phyloP scores from a whole-genome alignment of 2,888 invertebrate species.

The Cephus spinipes region DNA sequence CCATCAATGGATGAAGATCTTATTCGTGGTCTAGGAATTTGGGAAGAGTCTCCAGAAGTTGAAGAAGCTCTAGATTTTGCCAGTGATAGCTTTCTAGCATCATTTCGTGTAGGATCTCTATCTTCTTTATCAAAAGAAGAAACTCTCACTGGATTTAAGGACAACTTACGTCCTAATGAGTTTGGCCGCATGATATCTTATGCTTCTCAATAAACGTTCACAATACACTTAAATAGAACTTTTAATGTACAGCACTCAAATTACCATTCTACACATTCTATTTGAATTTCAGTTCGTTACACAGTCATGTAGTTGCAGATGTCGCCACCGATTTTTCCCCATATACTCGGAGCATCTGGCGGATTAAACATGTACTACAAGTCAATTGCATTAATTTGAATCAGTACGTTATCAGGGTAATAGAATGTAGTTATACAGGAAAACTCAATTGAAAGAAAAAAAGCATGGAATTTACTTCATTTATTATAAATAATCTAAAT shows the following conservation, averaged over 20 bases:
- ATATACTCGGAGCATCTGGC: background rate
- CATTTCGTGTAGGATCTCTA: slow-evolving; percentile 34
- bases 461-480: too few relatives aligned
- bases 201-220: background rate
- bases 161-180: slow-evolving; percentile 44
- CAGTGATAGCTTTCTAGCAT: slow-evolving; percentile 36
- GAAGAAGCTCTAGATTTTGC: slow-evolving; percentile 33
- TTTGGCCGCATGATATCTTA: slow-evolving; percentile 37
- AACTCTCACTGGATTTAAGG: slow-evolving; percentile 49
- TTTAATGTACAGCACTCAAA: background rate
- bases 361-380: background rate
- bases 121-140: slow-evolving; percentile 45
- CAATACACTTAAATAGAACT: background rate
- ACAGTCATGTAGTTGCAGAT: background rate
- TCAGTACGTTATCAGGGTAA: too few relatives aligned
- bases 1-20: slow-evolving; percentile 48
- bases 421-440: too few relatives aligned
- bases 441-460: too few relatives aligned
- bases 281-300: background rate
- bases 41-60: slow-evolving; percentile 36
- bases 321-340: background rate
- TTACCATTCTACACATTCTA: background rate
- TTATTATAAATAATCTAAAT: slow-evolving; percentile 25
- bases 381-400: too few relatives aligned
- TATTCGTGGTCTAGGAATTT: slow-evolving; percentile 50